Evolutionary conservation across 2,888 invertebrate genomes (phyloP).

Genomic region (Leucoptera coffeella): DNA sequence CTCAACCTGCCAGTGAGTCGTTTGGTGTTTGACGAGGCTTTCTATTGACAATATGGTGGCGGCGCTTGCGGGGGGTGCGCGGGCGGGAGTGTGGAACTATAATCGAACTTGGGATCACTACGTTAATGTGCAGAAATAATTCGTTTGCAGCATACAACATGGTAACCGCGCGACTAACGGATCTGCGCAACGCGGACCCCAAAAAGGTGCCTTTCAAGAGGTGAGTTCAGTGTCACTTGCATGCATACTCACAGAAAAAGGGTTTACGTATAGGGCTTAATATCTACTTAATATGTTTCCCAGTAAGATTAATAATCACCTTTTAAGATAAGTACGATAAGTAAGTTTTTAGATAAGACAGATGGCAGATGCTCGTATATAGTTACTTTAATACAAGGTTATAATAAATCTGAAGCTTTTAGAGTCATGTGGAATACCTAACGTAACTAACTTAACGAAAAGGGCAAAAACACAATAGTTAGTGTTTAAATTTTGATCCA

Average conservation of each 20-base stretch:
- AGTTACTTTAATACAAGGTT: no score
- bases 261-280: no score
- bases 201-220: constrained; percentile 98
- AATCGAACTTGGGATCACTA: constrained; percentile 17
- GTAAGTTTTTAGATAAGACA: no score
- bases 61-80: constrained; percentile 12
- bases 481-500: constrained; percentile 1
- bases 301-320: constrained; percentile 1
- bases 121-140: constrained; percentile 59
- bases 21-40: no score
- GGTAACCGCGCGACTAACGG: constrained; percentile 95
- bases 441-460: no score
- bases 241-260: no score
- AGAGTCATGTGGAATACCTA: no score
- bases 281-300: constrained; percentile 4
- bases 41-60: constrained; percentile 46
- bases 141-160: constrained; percentile 93
- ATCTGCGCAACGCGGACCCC: constrained; percentile 89
- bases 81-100: constrained; percentile 7
- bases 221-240: constrained; percentile 73
- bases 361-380: no score
- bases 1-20: no score
- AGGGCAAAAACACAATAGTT: no score
- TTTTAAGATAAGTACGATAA: no score
- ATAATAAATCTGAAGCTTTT: no score